These are phyloP conservation scores for Sturmia bella DNA, from an alignment of 2,888 invertebrate species.

Conservation along the genomic window DNA sequence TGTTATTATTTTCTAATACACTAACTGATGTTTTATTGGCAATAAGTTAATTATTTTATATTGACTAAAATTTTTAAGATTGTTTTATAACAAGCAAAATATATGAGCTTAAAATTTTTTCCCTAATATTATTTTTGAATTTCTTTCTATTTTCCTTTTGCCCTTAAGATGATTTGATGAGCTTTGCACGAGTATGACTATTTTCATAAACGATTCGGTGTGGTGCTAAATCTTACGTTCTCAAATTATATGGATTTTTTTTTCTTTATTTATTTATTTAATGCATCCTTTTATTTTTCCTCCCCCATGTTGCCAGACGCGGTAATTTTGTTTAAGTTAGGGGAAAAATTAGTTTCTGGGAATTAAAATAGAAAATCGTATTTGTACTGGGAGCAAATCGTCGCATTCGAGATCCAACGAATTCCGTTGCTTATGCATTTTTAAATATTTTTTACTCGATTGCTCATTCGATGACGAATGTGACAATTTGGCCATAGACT, in stretches of 20 bases:
- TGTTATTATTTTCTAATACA: slow-evolving; percentile 26
- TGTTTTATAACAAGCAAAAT: no score
- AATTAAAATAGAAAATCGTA: no score
- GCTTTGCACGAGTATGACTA: slow-evolving; percentile 51
- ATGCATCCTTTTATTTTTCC: slow-evolving; percentile 56
- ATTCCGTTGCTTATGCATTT: no score
- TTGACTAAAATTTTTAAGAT: no score
- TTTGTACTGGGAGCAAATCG: no score
- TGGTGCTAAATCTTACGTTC: slow-evolving; percentile 52
- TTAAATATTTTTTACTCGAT: no score
- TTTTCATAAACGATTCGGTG: slow-evolving; percentile 36
- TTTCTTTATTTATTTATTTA: slow-evolving; percentile 35
- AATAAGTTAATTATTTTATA: background rate
- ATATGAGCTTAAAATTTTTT: no score
- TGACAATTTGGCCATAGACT: no score
- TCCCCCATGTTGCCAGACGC: background rate
- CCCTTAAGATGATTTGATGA: slow-evolving; percentile 44
- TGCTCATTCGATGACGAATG: no score
- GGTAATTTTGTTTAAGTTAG: background rate
- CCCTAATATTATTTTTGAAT: slow-evolving; percentile 8
- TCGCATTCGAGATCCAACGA: no score
- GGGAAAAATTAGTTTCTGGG: no score
- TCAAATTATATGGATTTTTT: slow-evolving; percentile 53
- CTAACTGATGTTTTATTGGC: slow-evolving; percentile 16
- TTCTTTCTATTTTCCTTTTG: background rate